These are phyloP conservation scores for Elegia similella DNA, from an alignment of 2,888 invertebrate species.

Conservation along the genomic window DNA sequence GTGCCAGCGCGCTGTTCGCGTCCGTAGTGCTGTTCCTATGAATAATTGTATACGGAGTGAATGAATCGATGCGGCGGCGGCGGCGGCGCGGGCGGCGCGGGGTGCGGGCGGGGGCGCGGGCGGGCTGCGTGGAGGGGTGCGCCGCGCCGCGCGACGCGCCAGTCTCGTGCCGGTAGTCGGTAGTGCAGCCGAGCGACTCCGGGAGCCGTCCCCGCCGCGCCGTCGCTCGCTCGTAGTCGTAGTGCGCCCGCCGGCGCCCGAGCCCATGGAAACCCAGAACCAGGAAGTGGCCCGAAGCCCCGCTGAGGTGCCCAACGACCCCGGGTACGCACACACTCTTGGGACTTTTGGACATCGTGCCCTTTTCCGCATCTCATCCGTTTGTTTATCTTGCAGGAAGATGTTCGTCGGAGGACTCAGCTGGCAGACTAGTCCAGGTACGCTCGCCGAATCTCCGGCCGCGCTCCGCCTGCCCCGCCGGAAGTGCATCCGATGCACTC, in stretches of 20 bases:
- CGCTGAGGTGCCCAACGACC: conserved; percentile 96
- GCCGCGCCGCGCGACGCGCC: conserved; percentile 79
- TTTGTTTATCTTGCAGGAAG: conserved; percentile 94
- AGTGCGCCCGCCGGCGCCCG: conserved; percentile 73
- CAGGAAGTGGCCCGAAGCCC: conserved; percentile 92
- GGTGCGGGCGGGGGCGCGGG: conserved; percentile 52
- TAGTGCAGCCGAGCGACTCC: conserved; percentile 84
- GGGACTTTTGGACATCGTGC: conserved; percentile 32
- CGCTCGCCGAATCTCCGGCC: conserved; percentile 63
- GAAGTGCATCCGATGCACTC: conserved; percentile 66
- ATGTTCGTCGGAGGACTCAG: conserved; percentile 99
- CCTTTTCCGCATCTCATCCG: conserved; percentile 55
- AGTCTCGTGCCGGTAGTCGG: conserved; percentile 88
- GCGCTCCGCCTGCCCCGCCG: conserved; percentile 47
- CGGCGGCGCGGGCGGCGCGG: conserved; percentile 57
- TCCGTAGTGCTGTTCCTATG: conserved; percentile 73
- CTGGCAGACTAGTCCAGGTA: conserved; percentile 99
- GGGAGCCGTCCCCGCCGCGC: conserved; percentile 83
- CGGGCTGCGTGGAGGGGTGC: conserved; percentile 67
- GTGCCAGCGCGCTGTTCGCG: conserved; percentile 59
- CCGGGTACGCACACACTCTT: conserved; percentile 85
- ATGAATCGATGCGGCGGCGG: conserved; percentile 77
- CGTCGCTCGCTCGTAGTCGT: conserved; percentile 82
- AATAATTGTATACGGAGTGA: conserved; percentile 79
- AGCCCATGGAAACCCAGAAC: conserved; percentile 87